A percentile compares a stretch with the other conserved stretches of the same genome.
phyloP scores from a whole-genome alignment of 2,113 vertebrate species.

The Xiphophorus couchianus region DNA sequence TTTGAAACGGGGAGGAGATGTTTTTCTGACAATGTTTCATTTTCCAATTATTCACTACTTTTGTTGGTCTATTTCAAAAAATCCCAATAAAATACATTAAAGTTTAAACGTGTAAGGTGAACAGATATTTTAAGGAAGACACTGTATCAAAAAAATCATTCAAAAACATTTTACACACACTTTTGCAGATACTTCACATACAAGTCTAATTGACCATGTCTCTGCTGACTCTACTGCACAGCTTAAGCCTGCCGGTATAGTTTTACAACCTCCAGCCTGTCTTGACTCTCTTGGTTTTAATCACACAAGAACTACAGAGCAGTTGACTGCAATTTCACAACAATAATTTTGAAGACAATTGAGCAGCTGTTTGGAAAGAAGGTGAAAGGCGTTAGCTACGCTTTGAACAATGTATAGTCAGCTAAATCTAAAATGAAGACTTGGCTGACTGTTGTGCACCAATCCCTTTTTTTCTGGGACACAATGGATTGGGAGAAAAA shows the following conservation, averaged over 20 bases:
- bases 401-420: conserved; percentile 8
- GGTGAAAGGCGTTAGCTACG: conserved; percentile 2
- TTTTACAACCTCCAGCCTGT: not conserved
- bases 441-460: not conserved
- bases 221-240: not conserved
- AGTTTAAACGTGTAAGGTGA: too few species aligned
- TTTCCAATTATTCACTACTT: too few species aligned
- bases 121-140: too few species aligned
- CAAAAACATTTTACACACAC: not conserved
- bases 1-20: not conserved
- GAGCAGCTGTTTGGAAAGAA: not conserved
- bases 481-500: conserved; percentile 9
- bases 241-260: not conserved
- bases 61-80: too few species aligned
- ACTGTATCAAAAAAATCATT: not conserved
- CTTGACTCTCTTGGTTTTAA: conserved; percentile 1
- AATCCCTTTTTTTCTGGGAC: not conserved
- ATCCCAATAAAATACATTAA: too few species aligned
- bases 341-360: not conserved
- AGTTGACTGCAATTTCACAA: not conserved
- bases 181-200: not conserved
- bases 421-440: not conserved
- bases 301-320: not conserved
- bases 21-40: too few species aligned
- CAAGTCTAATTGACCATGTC: not conserved